Conservation (phyloP, 2,888 invertebrate genomes). For the Boloria euphrosyne region DNA sequence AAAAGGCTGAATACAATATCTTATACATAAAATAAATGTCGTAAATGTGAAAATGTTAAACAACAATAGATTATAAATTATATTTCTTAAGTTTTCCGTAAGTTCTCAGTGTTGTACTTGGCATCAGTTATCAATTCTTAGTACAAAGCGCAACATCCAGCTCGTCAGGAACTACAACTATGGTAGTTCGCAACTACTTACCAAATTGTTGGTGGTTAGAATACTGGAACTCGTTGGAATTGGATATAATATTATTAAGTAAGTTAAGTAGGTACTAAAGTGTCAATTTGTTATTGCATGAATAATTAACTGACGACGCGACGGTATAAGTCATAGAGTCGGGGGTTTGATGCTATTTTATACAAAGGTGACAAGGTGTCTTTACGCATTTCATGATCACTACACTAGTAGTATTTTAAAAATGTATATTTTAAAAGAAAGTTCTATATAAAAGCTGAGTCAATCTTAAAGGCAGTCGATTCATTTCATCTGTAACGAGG, state of each 20-base stretch:
- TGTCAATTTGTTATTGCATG: no score
- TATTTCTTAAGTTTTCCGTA: conserved; percentile 2
- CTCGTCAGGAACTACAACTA: conserved; percentile 20
- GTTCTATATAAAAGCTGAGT: conserved; percentile 9
- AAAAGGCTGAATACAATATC: no score
- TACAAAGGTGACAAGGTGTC: no score
- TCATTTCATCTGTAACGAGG: conserved; percentile 13
- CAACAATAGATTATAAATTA: neutral
- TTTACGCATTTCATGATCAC: no score
- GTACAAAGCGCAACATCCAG: conserved; percentile 19
- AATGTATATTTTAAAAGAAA: neutral
- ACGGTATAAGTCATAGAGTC: no score
- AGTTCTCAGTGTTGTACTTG: conserved; percentile 3
- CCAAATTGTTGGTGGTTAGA: conserved; percentile 10
- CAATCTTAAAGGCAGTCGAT: conserved; percentile 7
- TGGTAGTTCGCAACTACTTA: conserved; percentile 15
- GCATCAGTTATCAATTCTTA: conserved; percentile 22
- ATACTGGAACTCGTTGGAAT: conserved; percentile 12
- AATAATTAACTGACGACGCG: no score
- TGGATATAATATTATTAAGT: conserved; percentile 12
- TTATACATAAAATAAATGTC: no score
- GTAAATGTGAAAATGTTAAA: no score
- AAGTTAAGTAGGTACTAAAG: conserved; percentile 9
- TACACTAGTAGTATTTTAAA: neutral
- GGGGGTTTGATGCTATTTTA: no score